Base-by-base conservation (phyloP, 2,888 invertebrate genomes). In the Unio delphinus region DNA sequence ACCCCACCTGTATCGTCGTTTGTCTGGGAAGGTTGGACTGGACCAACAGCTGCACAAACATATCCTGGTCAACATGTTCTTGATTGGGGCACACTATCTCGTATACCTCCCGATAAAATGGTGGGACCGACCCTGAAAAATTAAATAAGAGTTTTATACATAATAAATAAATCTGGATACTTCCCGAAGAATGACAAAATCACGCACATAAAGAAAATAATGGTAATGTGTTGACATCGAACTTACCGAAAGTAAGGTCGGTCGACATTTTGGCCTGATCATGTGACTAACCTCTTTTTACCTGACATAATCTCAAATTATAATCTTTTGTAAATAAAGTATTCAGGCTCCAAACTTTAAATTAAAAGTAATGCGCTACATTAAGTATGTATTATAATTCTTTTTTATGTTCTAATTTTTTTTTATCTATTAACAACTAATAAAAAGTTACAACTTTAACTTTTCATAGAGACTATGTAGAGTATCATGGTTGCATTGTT, bases 61-160 rank as follows among this genome's bases (percentile, higher is more conserved):
- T 81, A 76, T 90, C 90, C 74, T 88, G 84, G 75, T 90, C 90
- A 60, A 90, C 88, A 76, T 86, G 86, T 77, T 90, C 90, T 79
- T 89, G 87, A 76, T 88, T 87, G 20, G 90, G 89, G 69, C 89
- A 90, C 54, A 90, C 81, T 64, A 90, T 89, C 63, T 90, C 89
- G 69, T 90, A 90, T 55, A 90, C 85, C 78, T 90, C 90, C 64
- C 90, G 76, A 74, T 90, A 90, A 72, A 88, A 86, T 17, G 88
- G 83, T 28, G 90, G 90, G 18, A 90, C 88, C 64, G 89, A 85
- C 70, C 90, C 90, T 90, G 80, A 73, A 80, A 63, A 28, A 34
- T 55, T 67, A 67, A 57, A 67, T 23, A 62, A 45, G 11, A 45
- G 45, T 58, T 58, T 28, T 11, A 56, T 20, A 28, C 15, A 58